Base-by-base conservation (phyloP, 2,888 invertebrate species). In the Artemia sp. region DNA sequence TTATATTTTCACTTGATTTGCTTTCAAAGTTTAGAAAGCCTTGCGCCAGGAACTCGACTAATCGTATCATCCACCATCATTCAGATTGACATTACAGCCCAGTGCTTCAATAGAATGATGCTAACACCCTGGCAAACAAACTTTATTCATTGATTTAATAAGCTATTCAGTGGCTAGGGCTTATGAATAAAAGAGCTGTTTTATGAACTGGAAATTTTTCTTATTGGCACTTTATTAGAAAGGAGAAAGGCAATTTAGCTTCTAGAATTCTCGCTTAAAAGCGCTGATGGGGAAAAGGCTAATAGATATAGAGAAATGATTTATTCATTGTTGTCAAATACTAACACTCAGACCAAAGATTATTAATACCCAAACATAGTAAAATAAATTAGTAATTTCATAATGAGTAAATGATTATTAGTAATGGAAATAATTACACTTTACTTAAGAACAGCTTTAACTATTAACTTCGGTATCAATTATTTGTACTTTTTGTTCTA, bases 101-200 rank as follows among this genome's bases (percentile, higher is more conserved):
- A 24, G 24, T 24, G 64, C 64, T 58, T 24, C 9, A 19, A 24
- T 24, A 58, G 64, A 58, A 58, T 58, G 64, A 58, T 58, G 64
- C 24, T 58, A 58, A 58, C 64, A 58, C 64, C 64, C 64, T 10
- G 64, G 64, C 64, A 58, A 58, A 58, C 64, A 58, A 58, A 58
- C 64, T 58, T 58, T 24, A 58, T 58, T 58, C 64, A 58, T 24
- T 58, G 64, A 58, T 58, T 58, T 58, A 58, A 58, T 58, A 58
- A 58, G 14, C n/a, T 24, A 58, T 58, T 58, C 64, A 58, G 64
- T 58, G 64, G 64, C 64, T 58, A 38, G 11, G 64, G 64, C 64
- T 58, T 58, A 58, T 58, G 64, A 58, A 58, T 58, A 58, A 58
- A 58, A 58, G 64, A 58, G 64, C 64, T 58, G 24, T 58, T 58